Evolutionary conservation across 2,113 vertebrate species (phyloP).

Genomic region (Entelurus aequoreus): DNA sequence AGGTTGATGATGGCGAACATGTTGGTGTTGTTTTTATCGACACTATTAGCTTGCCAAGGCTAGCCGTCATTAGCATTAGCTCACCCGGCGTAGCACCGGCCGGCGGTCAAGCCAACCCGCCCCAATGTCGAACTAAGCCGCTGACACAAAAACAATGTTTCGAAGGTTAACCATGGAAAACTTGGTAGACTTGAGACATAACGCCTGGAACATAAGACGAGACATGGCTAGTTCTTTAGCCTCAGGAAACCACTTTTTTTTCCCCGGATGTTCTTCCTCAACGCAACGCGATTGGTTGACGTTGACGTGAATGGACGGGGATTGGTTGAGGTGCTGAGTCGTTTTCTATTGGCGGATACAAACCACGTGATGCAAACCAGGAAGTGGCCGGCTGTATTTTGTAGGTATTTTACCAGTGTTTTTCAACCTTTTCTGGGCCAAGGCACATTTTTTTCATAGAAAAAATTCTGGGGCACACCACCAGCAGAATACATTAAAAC

Average conservation of each 20-base stretch:
- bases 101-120: neutral
- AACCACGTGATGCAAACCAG: neutral
- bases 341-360: conserved; percentile 27
- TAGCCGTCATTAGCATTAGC: conserved; percentile 26
- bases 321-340: conserved; percentile 32
- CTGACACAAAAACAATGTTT: neutral
- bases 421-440: too few species aligned
- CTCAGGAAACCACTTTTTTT: conserved; percentile 42
- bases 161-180: neutral
- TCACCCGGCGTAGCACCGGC: conserved; percentile 13
- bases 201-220: neutral
- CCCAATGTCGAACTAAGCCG: too few species aligned
- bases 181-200: neutral
- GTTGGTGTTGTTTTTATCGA: neutral
- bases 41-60: conserved; percentile 7
- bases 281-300: conserved; percentile 48
- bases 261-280: conserved; percentile 59
- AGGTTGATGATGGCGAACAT: conserved; percentile 26
- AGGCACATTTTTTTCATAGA: too few species aligned
- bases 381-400: too few species aligned
- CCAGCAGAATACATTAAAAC: too few species aligned
- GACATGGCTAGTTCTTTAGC: neutral
- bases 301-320: neutral
- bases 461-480: too few species aligned
- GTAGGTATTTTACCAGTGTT: too few species aligned